phyloP scores from a whole-genome alignment of 2,888 invertebrate genomes.

The Lochmaea crataegi region DNA sequence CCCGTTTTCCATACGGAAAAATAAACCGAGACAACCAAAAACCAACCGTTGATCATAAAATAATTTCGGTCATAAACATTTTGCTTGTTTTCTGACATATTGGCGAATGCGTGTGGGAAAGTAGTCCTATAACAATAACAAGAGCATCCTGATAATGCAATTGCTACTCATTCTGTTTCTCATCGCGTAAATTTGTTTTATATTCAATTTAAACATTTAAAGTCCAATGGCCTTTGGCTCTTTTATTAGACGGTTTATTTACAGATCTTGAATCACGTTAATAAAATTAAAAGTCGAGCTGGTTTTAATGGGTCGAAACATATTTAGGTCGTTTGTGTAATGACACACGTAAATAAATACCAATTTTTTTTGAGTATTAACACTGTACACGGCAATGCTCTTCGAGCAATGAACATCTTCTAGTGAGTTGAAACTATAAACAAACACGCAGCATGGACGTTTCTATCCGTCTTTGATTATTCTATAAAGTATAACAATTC shows the following conservation, averaged over 20 bases:
- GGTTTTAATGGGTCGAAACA: neutral
- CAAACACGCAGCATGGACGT: no score
- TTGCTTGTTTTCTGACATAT: neutral
- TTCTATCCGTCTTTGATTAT: no score
- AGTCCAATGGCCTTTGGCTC: conserved; percentile 23
- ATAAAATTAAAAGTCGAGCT: conserved; percentile 4
- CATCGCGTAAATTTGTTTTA: conserved; percentile 15
- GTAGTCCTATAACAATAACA: conserved; percentile 14
- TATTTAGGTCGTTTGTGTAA: neutral
- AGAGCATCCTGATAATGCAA: conserved; percentile 9
- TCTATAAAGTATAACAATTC: no score
- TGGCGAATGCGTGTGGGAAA: conserved; percentile 15
- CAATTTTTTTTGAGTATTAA: neutral
- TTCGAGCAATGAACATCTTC: no score
- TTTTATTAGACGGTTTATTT: conserved; percentile 18
- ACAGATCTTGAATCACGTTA: conserved; percentile 13
- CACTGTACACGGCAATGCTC: neutral
- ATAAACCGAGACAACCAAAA: no score
- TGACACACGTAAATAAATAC: neutral
- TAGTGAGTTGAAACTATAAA: no score
- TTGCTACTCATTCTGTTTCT: conserved; percentile 10
- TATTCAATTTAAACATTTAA: conserved; percentile 29
- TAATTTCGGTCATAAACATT: neutral
- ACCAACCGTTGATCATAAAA: neutral
- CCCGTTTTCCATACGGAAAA: no score